Conservation (phyloP, 1,140 invertebrate genomes). For the Diabrotica virgifera region DNA sequence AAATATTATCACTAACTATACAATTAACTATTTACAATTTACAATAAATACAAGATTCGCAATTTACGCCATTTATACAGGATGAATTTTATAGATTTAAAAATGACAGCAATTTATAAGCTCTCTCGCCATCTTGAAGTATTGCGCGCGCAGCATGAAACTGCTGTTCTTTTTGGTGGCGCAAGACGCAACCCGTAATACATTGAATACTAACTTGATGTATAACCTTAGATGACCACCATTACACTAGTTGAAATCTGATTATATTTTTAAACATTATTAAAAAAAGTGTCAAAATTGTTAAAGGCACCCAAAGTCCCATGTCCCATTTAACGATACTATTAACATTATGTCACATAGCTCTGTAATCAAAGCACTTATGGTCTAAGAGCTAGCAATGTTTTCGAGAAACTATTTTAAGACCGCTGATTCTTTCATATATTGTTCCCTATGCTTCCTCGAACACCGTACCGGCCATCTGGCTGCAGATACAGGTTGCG, state of each 20-base stretch:
- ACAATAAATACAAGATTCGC: slow-evolving; percentile 43
- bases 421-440: too few species aligned
- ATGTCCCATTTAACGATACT: neutral
- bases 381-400: too few species aligned
- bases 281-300: too few species aligned
- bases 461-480: too few species aligned
- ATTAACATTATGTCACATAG: too few species aligned
- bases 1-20: slow-evolving; percentile 52
- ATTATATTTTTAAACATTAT: too few species aligned
- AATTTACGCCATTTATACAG: slow-evolving; percentile 48
- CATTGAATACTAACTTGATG: neutral
- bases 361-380: too few species aligned
- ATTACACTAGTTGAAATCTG: neutral
- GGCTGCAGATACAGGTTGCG: too few species aligned
- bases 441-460: too few species aligned
- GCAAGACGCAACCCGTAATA: neutral
- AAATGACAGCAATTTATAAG: slow-evolving; percentile 46
- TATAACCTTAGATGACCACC: neutral
- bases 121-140: slow-evolving; percentile 46
- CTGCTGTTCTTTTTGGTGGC: slow-evolving; percentile 9
- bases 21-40: slow-evolving; percentile 51
- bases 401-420: too few species aligned
- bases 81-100: slow-evolving; percentile 47
- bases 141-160: slow-evolving; percentile 39
- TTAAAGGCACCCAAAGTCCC: too few species aligned